Evolutionary conservation across 2,888 invertebrate genomes (phyloP).

Genomic region (Suillia variegata): DNA sequence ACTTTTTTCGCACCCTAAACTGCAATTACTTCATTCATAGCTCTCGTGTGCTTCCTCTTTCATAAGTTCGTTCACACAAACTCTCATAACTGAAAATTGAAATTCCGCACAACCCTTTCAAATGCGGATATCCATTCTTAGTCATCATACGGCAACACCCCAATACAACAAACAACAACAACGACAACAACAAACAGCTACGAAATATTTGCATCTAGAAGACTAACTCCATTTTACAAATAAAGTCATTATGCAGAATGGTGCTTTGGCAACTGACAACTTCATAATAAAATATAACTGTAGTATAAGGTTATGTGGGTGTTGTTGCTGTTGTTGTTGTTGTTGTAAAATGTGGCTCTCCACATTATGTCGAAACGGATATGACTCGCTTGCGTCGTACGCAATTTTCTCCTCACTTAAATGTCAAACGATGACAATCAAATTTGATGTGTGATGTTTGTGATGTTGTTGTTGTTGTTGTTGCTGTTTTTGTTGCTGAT

Average conservation of each 20-base stretch:
- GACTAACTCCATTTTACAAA: neutral
- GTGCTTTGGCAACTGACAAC: slow-evolving; percentile 5
- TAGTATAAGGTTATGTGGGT: slow-evolving; percentile 13
- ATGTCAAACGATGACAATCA: slow-evolving; percentile 19
- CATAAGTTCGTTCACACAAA: neutral
- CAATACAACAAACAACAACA: too few relatives aligned
- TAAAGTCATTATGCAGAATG: neutral
- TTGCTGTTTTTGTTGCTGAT: neutral
- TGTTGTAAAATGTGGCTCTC: neutral
- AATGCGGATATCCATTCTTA: too few relatives aligned
- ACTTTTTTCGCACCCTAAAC: neutral
- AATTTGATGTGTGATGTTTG: slow-evolving; percentile 7
- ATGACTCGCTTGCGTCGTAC: neutral
- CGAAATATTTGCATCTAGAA: neutral
- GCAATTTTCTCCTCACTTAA: slow-evolving; percentile 15
- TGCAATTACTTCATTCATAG: too few relatives aligned
- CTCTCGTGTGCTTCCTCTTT: neutral
- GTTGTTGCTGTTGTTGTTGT: neutral
- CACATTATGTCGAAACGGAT: neutral
- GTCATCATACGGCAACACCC: too few relatives aligned
- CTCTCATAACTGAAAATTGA: neutral
- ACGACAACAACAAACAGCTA: too few relatives aligned
- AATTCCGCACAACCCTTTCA: neutral
- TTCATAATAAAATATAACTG: slow-evolving; percentile 11
- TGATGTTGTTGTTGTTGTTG: neutral